Evolutionary conservation across 2,888 invertebrate genomes (phyloP).

Genomic region (Stenodera caucasica): DNA sequence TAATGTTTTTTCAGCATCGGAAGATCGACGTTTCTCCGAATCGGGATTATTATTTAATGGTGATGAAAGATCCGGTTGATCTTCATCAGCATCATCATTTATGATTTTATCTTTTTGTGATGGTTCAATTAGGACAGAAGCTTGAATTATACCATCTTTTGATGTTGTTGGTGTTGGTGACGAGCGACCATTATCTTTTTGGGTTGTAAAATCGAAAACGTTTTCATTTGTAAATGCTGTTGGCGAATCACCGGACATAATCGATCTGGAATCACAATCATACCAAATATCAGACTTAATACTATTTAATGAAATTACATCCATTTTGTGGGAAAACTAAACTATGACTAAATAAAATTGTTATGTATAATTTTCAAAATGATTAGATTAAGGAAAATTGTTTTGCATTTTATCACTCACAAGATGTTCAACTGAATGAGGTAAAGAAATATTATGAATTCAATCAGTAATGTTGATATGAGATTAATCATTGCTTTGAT

Average conservation of each 20-base stretch:
- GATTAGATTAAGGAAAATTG: not conserved
- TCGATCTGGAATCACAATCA: slow-evolving; percentile 36
- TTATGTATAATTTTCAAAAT: not conserved
- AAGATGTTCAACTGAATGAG: slow-evolving; percentile 17
- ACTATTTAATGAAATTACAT: not conserved
- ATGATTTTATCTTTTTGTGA: slow-evolving; percentile 27
- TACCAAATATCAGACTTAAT: not conserved
- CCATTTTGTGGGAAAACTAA: not conserved
- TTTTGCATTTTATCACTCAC: slow-evolving; percentile 14
- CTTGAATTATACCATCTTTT: slow-evolving; percentile 38
- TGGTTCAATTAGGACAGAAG: slow-evolving; percentile 42
- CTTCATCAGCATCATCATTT: slow-evolving; percentile 29
- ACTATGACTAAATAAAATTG: not conserved
- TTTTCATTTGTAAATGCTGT: slow-evolving; percentile 39
- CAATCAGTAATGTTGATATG: slow-evolving; percentile 8
- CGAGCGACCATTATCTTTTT: slow-evolving; percentile 31
- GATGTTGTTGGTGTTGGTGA: slow-evolving; percentile 41
- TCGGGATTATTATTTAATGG: slow-evolving; percentile 34
- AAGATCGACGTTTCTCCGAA: slow-evolving; percentile 8
- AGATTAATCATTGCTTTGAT: not conserved
- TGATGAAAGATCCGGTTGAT: slow-evolving; percentile 31
- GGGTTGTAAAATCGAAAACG: slow-evolving; percentile 36
- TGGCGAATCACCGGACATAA: slow-evolving; percentile 46
- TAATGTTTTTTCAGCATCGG: slow-evolving; percentile 33
- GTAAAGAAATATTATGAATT: slow-evolving; percentile 11